Percentiles rank a stretch among this genome's conserved stretches.
Evolutionary conservation across 2,797 vertebrate species (phyloP).

Genomic region (Spizella passerina): DNA sequence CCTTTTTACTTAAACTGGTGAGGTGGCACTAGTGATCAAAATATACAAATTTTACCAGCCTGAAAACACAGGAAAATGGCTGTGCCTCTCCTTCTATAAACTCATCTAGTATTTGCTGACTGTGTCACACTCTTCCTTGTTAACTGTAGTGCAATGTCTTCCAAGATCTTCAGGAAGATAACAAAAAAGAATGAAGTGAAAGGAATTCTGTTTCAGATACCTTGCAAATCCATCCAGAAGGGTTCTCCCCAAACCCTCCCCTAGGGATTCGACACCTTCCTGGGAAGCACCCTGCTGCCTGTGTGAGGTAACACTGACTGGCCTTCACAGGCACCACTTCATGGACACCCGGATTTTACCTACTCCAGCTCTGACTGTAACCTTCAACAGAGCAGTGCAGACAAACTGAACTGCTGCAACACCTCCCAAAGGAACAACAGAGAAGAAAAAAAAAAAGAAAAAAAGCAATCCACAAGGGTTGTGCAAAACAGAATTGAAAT

Average conservation of each 20-base stretch:
- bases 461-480: neutral
- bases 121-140: neutral
- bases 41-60: neutral
- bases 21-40: neutral
- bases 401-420: neutral
- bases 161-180: neutral
- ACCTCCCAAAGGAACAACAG: rapidly evolving
- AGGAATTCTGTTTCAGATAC: neutral
- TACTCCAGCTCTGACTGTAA: neutral
- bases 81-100: neutral
- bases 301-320: rapidly evolving
- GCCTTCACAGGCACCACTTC: neutral
- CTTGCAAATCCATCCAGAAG: neutral
- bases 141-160: neutral
- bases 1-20: neutral
- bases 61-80: neutral
- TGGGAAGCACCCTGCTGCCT: neutral
- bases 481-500: neutral
- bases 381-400: neutral
- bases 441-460: neutral
- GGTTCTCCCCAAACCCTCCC: neutral
- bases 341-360: neutral
- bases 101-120: neutral
- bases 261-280: neutral
- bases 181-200: neutral